phyloP scores from a whole-genome alignment of 1,140 invertebrate genomes.

The Ridgeia piscesae region DNA sequence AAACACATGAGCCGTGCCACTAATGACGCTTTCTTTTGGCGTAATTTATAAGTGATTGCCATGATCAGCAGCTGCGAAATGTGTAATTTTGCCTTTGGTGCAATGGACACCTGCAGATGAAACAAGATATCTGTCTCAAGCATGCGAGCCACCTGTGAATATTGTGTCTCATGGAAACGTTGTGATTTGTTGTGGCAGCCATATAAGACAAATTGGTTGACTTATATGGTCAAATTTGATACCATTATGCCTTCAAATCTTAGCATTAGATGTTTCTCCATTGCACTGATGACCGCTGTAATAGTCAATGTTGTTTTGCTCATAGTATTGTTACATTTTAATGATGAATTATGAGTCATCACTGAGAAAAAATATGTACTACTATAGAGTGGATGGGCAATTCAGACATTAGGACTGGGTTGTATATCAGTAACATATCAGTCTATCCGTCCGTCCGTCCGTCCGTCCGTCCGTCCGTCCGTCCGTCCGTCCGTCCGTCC shows the following conservation, averaged over 20 bases:
- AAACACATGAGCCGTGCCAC: neutral
- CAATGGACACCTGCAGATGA: neutral
- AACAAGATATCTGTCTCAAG: neutral
- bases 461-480: no score
- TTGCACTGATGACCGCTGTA: neutral
- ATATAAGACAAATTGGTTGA: neutral
- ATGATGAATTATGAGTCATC: neutral
- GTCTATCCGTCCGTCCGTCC: neutral
- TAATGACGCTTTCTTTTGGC: neutral
- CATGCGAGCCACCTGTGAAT: neutral
- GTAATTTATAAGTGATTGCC: neutral
- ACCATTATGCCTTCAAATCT: neutral
- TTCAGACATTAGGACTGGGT: neutral
- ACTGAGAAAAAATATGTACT: no score
- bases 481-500: no score
- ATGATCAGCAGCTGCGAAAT: neutral
- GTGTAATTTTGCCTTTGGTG: neutral
- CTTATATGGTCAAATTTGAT: neutral
- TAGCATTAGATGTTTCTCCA: neutral
- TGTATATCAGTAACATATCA: no score
- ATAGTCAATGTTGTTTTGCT: neutral
- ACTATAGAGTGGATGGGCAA: no score
- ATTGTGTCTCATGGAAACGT: neutral
- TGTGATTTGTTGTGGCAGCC: neutral
- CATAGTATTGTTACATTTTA: neutral